These are phyloP conservation scores for Stegostoma tigrinum DNA, from an alignment of 2,113 vertebrate genomes.

Conservation along the genomic window DNA sequence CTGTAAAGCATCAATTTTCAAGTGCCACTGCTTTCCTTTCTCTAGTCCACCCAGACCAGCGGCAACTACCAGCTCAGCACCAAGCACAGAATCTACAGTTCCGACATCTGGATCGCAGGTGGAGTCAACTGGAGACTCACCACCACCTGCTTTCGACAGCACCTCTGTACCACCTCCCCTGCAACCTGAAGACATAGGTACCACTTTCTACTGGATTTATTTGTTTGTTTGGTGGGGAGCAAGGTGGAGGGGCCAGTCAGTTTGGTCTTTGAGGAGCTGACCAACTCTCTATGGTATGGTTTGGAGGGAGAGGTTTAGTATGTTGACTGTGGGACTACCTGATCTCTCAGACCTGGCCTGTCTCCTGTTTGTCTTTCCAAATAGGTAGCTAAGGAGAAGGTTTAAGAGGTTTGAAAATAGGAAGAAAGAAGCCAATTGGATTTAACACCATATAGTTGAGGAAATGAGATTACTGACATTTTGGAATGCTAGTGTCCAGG, in stretches of 20 bases:
- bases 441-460: too few species aligned
- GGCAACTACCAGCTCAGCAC: slow-evolving; percentile 1
- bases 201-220: background rate
- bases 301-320: background rate
- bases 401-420: too few species aligned
- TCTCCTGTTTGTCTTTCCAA: too few species aligned
- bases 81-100: slow-evolving; percentile 42
- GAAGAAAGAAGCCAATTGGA: too few species aligned
- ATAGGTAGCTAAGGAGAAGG: too few species aligned
- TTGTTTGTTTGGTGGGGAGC: too few species aligned
- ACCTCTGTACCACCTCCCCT: slow-evolving; percentile 42
- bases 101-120: slow-evolving; percentile 18
- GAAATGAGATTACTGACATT: too few species aligned
- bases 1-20: background rate
- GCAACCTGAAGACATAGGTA: slow-evolving; percentile 45
- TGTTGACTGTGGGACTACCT: background rate
- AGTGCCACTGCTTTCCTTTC: background rate
- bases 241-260: background rate
- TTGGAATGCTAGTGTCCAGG: too few species aligned
- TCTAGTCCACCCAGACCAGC: slow-evolving; percentile 55
- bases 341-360: background rate
- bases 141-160: slow-evolving; percentile 42
- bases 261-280: background rate
- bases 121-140: slow-evolving; percentile 38
- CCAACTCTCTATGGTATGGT: too few species aligned